Conservation (phyloP, 2,797 vertebrate genomes). For the Hyperoplus immaculatus region DNA sequence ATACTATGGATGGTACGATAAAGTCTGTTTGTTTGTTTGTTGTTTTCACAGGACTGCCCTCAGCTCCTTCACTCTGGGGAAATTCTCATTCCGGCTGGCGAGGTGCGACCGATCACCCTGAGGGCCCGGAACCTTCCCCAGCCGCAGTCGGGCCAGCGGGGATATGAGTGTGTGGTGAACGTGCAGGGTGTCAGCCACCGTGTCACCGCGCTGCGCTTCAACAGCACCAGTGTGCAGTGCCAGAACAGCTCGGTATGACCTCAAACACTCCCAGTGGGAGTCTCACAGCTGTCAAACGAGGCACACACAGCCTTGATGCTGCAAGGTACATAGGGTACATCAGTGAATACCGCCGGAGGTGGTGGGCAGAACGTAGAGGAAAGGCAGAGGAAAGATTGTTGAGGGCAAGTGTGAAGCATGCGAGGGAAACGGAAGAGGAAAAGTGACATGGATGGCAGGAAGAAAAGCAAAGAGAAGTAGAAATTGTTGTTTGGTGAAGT, state of each 20-base stretch:
- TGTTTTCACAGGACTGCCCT: conserved; percentile 89
- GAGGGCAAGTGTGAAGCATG: conserved; percentile 29
- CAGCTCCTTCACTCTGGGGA: conserved; percentile 93
- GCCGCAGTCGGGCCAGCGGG: conserved; percentile 95
- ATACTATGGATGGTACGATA: not conserved
- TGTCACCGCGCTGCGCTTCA: conserved; percentile 96
- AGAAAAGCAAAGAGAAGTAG: not conserved
- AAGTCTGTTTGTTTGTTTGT: conserved; percentile 12
- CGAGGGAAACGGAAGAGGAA: conserved; percentile 3
- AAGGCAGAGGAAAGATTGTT: conserved; percentile 34
- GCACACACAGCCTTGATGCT: conserved; percentile 64
- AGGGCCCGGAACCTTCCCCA: conserved; percentile 94
- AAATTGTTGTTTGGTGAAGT: conserved; percentile 9
- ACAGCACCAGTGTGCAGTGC: conserved; percentile 98
- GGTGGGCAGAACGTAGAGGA: conserved; percentile 47
- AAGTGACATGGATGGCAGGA: conserved; percentile 3
- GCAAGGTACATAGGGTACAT: conserved; percentile 63
- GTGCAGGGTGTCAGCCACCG: conserved; percentile 92
- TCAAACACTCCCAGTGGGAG: conserved; percentile 68
- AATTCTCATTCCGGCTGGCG: conserved; percentile 94
- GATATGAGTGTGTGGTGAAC: conserved; percentile 94
- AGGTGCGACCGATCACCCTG: conserved; percentile 94
- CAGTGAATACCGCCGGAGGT: conserved; percentile 57
- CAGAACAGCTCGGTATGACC: conserved; percentile 96
- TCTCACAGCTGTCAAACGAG: conserved; percentile 71